phyloP scores from a whole-genome alignment of 2,797 vertebrate genomes.

The Liasis olivaceus region DNA sequence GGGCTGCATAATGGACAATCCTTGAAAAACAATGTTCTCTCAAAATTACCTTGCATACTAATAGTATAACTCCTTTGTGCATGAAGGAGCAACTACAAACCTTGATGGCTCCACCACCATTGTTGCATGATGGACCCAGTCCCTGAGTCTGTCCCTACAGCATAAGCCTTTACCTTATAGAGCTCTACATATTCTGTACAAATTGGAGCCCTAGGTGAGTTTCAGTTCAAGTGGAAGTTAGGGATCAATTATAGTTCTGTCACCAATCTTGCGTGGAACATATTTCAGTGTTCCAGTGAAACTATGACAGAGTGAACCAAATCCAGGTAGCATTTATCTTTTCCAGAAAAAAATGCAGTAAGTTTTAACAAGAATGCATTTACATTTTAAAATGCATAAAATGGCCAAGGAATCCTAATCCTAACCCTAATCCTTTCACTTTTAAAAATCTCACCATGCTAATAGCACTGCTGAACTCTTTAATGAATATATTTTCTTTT shows the following conservation, averaged over 20 bases:
- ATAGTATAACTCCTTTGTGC: neutral
- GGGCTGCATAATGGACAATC: too few species aligned
- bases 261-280: neutral
- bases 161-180: neutral
- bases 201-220: neutral
- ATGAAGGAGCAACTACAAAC: neutral
- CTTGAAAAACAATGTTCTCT: too few species aligned
- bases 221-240: neutral
- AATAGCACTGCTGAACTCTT: neutral
- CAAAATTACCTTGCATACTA: neutral
- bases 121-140: neutral
- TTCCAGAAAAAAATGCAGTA: neutral
- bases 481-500: neutral
- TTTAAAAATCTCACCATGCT: neutral
- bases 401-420: neutral
- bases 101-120: neutral
- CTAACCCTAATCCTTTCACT: neutral
- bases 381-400: neutral
- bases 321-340: neutral
- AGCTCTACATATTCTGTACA: neutral
- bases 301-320: neutral
- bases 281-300: neutral
- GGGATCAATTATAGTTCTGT: neutral
- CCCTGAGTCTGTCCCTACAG: neutral
- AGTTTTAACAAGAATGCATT: neutral